phyloP scores from a whole-genome alignment of 2,888 invertebrate genomes.

The Apodemia hepburni region DNA sequence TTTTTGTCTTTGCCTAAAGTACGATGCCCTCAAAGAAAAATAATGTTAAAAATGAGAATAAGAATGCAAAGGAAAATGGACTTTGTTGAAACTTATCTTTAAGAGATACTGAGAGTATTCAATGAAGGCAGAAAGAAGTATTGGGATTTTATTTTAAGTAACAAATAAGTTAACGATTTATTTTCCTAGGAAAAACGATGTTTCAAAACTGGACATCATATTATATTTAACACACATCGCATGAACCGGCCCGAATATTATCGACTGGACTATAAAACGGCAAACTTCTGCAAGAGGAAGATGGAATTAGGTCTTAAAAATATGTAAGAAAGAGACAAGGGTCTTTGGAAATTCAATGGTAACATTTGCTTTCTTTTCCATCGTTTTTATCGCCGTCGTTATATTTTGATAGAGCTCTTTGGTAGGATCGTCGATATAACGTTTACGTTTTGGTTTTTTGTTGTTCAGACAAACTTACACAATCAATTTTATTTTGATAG shows the following conservation, averaged over 20 bases:
- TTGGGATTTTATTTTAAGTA: too few species aligned
- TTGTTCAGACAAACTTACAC: constrained; percentile 9
- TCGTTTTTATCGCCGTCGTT: constrained; percentile 77
- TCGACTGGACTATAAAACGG: constrained; percentile 72
- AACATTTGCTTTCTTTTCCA: constrained; percentile 75
- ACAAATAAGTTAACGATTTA: too few species aligned
- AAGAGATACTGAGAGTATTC: too few species aligned
- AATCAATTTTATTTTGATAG: too few species aligned
- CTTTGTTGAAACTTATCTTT: too few species aligned
- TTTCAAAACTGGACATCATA: constrained; percentile 67
- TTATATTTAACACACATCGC: constrained; percentile 76
- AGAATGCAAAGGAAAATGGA: too few species aligned
- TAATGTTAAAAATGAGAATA: too few species aligned
- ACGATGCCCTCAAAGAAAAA: too few species aligned
- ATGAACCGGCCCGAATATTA: constrained; percentile 70
- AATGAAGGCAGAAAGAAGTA: too few species aligned
- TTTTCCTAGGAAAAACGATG: constrained; percentile 34
- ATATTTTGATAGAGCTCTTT: constrained; percentile 78
- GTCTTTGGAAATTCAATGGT: constrained; percentile 73
- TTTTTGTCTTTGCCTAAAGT: too few species aligned
- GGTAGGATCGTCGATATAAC: constrained; percentile 71
- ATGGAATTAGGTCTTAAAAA: constrained; percentile 45
- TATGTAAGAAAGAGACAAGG: constrained; percentile 58
- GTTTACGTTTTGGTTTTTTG: constrained; percentile 73
- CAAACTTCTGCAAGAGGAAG: constrained; percentile 60